Conservation (phyloP, 2,113 vertebrate genomes). For the Carassius auratus region DNA sequence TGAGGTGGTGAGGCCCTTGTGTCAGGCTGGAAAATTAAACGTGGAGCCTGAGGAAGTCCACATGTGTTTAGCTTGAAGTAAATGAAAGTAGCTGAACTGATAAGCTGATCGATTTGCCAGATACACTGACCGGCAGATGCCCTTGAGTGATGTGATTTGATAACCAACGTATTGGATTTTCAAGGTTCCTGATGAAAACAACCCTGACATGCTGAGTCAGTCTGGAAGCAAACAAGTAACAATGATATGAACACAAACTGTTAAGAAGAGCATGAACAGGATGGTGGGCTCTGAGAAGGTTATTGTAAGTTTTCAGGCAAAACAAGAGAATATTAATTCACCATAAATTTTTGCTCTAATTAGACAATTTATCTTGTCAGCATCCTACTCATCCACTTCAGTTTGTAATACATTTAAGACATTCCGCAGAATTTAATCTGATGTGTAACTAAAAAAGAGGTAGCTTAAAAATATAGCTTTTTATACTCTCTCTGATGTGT, state of each 20-base stretch:
- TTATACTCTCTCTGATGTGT: not conserved
- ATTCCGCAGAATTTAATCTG: not conserved
- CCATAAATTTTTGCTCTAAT: not conserved
- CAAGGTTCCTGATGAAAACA: slow-evolving; percentile 43
- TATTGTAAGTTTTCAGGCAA: not conserved
- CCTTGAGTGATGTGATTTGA: slow-evolving; percentile 58
- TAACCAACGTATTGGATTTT: slow-evolving; percentile 51
- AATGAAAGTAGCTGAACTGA: slow-evolving; percentile 55
- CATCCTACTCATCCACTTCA: not conserved
- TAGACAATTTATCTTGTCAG: not conserved
- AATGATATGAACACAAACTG: not conserved
- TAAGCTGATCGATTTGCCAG: slow-evolving; percentile 66
- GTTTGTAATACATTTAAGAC: slow-evolving; percentile 1
- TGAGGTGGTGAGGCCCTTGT: not conserved
- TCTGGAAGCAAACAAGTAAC: slow-evolving; percentile 18
- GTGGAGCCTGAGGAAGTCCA: slow-evolving; percentile 44
- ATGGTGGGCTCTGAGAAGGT: not conserved
- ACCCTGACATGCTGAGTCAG: slow-evolving; percentile 34
- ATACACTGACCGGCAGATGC: slow-evolving; percentile 66
- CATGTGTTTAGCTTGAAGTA: slow-evolving; percentile 53
- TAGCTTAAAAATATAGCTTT: not conserved
- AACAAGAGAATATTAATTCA: not conserved
- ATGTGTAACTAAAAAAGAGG: not conserved
- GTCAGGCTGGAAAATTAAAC: slow-evolving; percentile 45
- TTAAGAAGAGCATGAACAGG: not conserved